Conservation (phyloP, 1,140 invertebrate species). For the Teleogryllus occipitalis region DNA sequence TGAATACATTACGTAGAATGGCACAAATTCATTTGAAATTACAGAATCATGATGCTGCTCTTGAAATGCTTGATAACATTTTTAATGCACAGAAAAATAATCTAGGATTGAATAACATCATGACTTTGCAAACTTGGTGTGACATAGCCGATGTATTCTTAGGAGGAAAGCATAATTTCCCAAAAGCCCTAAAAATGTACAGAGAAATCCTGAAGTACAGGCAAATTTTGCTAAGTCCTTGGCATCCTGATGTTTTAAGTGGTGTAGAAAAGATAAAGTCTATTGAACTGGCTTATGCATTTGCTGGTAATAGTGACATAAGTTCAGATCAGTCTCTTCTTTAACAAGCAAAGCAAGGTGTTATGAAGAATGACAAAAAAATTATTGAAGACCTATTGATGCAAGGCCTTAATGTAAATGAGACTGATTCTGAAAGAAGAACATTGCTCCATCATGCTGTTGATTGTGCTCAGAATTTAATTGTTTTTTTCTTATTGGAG, state of each 20-base stretch:
- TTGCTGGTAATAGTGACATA: not conserved
- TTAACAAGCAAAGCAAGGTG: too few relatives aligned
- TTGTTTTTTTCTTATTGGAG: constrained; percentile 1
- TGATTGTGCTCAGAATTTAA: constrained; percentile 20
- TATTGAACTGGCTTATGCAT: not conserved
- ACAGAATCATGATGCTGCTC: not conserved
- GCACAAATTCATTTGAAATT: not conserved
- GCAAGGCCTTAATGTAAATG: not conserved
- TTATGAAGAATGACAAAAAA: too few relatives aligned
- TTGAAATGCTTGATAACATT: not conserved
- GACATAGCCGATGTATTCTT: not conserved
- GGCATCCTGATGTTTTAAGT: not conserved
- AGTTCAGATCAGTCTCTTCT: not conserved
- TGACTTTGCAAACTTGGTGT: not conserved
- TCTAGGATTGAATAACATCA: not conserved
- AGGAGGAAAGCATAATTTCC: not conserved
- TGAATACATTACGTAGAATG: constrained; percentile 25
- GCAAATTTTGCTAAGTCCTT: not conserved
- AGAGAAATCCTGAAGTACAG: not conserved
- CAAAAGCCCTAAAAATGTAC: not conserved
- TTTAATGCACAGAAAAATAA: not conserved
- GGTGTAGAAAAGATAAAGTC: not conserved
- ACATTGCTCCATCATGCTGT: constrained; percentile 26
- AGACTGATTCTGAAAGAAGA: constrained; percentile 1
- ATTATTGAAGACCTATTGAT: not conserved